These are phyloP conservation scores for mouse (Mus musculus) DNA, from an alignment of 2,113 vertebrate genomes.

Conservation along the genomic window DNA sequence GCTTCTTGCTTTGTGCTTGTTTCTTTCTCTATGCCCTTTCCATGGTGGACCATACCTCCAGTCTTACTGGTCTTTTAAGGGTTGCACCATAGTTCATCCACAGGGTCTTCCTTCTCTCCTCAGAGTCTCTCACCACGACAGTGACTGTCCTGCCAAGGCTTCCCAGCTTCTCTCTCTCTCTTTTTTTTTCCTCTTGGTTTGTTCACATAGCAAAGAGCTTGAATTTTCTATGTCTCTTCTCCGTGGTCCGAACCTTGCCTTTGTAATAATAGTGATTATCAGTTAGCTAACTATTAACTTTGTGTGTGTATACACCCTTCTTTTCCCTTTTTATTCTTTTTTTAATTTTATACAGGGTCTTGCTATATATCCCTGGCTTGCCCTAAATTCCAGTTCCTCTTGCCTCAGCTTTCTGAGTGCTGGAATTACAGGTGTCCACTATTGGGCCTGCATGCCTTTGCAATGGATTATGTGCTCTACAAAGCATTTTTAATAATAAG, in stretches of 20 bases:
- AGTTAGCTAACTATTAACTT: neutral
- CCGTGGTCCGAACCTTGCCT: neutral
- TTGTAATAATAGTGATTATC: neutral
- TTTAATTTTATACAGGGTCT: neutral
- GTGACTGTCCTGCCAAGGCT: no score
- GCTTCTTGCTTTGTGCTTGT: neutral
- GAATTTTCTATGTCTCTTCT: neutral
- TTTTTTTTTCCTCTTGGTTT: constrained; percentile 33
- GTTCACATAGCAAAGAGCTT: neutral
- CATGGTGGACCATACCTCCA: neutral
- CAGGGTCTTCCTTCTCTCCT: neutral
- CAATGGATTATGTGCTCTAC: neutral
- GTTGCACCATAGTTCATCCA: accelerated
- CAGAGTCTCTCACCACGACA: neutral
- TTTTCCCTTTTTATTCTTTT: neutral
- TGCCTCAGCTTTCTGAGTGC: neutral
- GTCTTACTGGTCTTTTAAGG: neutral
- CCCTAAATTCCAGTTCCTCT: neutral
- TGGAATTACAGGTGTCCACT: neutral
- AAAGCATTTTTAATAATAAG: constrained; percentile 49
- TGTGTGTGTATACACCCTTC: neutral
- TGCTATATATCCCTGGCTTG: neutral
- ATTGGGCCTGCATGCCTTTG: neutral
- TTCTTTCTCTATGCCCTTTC: accelerated
- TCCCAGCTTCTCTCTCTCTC: neutral